phyloP scores from a whole-genome alignment of 1,140 invertebrate genomes.

The Cyclargus thomasi region DNA sequence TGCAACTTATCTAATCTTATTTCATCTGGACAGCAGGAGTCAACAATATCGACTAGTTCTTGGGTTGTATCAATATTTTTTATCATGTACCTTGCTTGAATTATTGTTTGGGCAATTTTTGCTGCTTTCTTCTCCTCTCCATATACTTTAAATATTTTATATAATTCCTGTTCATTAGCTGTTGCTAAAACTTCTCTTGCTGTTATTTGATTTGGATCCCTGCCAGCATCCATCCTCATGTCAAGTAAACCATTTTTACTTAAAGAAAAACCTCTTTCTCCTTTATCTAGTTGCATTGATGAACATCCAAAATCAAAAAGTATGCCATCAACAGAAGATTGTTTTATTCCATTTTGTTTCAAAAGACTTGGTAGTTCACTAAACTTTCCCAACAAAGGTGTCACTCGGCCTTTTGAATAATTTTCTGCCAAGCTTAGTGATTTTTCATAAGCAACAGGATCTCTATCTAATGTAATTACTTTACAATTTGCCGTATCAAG shows the following conservation, averaged over 20 bases:
- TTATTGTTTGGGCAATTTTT: constrained; percentile 90
- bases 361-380: constrained; percentile 88
- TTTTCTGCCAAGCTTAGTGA: constrained; percentile 79
- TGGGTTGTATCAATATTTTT: constrained; percentile 87
- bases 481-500: constrained; percentile 79
- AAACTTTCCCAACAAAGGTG: constrained; percentile 89
- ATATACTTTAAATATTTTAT: constrained; percentile 90
- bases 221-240: constrained; percentile 94
- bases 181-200: constrained; percentile 90
- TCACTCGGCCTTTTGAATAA: constrained; percentile 80
- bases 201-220: constrained; percentile 82
- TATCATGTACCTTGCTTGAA: constrained; percentile 90
- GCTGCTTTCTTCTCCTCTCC: constrained; percentile 93
- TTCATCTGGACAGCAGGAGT: constrained; percentile 78
- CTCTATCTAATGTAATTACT: constrained; percentile 91
- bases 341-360: constrained; percentile 73
- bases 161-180: constrained; percentile 86
- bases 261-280: constrained; percentile 89
- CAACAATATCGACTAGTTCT: constrained; percentile 88
- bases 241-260: constrained; percentile 91
- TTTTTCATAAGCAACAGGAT: constrained; percentile 84
- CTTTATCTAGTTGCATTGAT: constrained; percentile 93
- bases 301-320: constrained; percentile 97
- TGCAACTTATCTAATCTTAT: constrained; percentile 82
- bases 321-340: constrained; percentile 87